A percentile compares a stretch with the other conserved stretches of the same genome.
Conservation (phyloP, 2,888 invertebrate genomes). For the Leucophenga montana region DNA sequence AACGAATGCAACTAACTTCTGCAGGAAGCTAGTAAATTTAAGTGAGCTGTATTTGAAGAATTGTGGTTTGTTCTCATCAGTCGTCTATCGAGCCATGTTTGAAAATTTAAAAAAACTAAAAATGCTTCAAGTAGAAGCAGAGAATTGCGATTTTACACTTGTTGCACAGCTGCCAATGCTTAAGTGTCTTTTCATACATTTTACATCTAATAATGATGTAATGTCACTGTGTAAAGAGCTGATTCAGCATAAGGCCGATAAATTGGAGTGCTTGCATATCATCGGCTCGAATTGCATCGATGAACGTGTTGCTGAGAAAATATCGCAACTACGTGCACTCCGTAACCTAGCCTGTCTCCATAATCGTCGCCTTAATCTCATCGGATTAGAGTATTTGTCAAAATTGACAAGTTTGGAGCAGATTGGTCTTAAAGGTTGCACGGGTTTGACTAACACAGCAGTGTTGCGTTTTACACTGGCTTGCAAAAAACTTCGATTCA, state of each 20-base stretch:
- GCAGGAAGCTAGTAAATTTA: too few relatives aligned
- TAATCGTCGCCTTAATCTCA: conserved; percentile 14
- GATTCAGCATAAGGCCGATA: conserved; percentile 26
- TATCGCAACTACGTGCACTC: conserved; percentile 36
- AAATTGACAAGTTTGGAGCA: conserved; percentile 38
- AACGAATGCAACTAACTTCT: conserved; percentile 11
- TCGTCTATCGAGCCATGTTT: too few relatives aligned
- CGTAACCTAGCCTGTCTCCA: conserved; percentile 28
- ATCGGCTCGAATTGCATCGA: conserved; percentile 16
- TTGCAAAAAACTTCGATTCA: conserved; percentile 38
- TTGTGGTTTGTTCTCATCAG: too few relatives aligned
- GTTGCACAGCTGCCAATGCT: too few relatives aligned
- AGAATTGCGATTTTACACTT: too few relatives aligned
- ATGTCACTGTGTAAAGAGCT: too few relatives aligned
- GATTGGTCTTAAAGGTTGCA: conserved; percentile 29
- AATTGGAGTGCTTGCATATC: conserved; percentile 39
- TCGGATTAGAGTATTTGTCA: conserved; percentile 25
- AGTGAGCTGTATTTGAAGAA: neutral
- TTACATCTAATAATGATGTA: neutral
- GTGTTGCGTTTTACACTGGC: conserved; percentile 38
- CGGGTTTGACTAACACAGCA: conserved; percentile 12
- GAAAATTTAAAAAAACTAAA: too few relatives aligned
- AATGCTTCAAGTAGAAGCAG: too few relatives aligned
- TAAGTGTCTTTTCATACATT: too few relatives aligned
- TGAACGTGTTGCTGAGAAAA: neutral